phyloP scores from a whole-genome alignment of 2,888 invertebrate species.

The Argynnis bischoffii region DNA sequence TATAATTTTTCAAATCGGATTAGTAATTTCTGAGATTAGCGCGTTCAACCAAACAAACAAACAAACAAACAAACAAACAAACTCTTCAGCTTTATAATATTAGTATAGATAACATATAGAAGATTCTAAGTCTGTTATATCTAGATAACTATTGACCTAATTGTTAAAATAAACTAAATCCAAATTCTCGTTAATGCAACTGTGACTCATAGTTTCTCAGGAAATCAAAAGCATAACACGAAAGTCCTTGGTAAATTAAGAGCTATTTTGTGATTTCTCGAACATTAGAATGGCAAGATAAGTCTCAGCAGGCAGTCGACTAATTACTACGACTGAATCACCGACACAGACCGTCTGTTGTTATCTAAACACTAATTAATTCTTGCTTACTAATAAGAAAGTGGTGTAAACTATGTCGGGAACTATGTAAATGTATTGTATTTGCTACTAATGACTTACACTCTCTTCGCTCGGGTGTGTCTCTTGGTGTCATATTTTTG shows the following conservation, averaged over 20 bases:
- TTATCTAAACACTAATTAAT: constrained; percentile 25
- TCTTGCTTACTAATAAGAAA: constrained; percentile 16
- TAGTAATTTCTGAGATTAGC: too few species aligned
- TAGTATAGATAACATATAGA: neutral
- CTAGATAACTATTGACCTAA: constrained; percentile 16
- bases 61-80: too few species aligned
- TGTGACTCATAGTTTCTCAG: constrained; percentile 31
- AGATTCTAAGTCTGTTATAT: constrained; percentile 16
- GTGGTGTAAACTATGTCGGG: neutral
- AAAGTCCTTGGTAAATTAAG: constrained; percentile 32
- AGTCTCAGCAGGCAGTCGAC: constrained; percentile 33
- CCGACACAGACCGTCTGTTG: constrained; percentile 24
- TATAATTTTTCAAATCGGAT: too few species aligned
- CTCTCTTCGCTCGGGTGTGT: neutral
- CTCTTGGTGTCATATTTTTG: too few species aligned
- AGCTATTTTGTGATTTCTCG: constrained; percentile 31
- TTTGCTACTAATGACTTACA: neutral
- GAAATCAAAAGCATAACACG: constrained; percentile 26
- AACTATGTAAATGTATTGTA: neutral
- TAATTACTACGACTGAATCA: constrained; percentile 37
- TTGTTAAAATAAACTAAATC: constrained; percentile 11
- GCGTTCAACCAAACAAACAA: too few species aligned
- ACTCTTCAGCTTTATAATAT: too few species aligned
- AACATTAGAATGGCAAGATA: constrained; percentile 34
- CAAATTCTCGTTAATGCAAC: constrained; percentile 26